Base-by-base conservation (phyloP, 2,888 invertebrate genomes). In the Chirona hameri region DNA sequence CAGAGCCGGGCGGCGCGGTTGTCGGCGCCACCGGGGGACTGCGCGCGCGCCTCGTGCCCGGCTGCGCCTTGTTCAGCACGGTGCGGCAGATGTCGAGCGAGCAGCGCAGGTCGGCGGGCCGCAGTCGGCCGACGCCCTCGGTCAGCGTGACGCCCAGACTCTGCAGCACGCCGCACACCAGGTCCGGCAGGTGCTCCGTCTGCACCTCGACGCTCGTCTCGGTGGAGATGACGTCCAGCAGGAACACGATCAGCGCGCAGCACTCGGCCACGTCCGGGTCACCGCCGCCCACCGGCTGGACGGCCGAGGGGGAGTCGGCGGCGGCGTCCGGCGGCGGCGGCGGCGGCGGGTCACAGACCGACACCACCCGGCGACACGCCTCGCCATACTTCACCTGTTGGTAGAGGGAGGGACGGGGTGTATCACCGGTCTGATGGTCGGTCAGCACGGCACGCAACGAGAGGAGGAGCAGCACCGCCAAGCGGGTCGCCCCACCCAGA, bases 121-220 rank as follows among this genome's bases (percentile, higher is more conserved):
- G 89, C 15, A 93, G 87, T 27, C 88, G 86, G 69, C 88, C 76
- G 18, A 69, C 88, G 86, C 92, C 90, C 5, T 89, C 87, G 3
- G 91, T 91, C 72, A 93, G 88, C 31, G 55, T 72, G 15, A 55
- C 72, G 72, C 65, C 21, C 21, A 82, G 24, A 21, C 82, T 72
- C 65, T 60, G 60, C 39, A 82, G 27, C 82, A 82, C 60, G 82
- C 65, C 24, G 69, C 48, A 52, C 21, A 95, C 92, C 83, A 95
- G 90, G 85, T 92, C 91, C n/a, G 94, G 95, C 83, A 95, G 88
- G 87, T 94, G 93, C 85, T 93, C 92, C 15, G 93, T 92, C 14
- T 93, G 93, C 39, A 92, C 94, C 87, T 94, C 94, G 81, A 92
- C 90, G 86, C 93, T 94, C 81, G 93, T 92, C 88, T 95, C 94